Evolutionary conservation across 2,113 vertebrate species (phyloP).

Genomic region (Cyprinus carpio): DNA sequence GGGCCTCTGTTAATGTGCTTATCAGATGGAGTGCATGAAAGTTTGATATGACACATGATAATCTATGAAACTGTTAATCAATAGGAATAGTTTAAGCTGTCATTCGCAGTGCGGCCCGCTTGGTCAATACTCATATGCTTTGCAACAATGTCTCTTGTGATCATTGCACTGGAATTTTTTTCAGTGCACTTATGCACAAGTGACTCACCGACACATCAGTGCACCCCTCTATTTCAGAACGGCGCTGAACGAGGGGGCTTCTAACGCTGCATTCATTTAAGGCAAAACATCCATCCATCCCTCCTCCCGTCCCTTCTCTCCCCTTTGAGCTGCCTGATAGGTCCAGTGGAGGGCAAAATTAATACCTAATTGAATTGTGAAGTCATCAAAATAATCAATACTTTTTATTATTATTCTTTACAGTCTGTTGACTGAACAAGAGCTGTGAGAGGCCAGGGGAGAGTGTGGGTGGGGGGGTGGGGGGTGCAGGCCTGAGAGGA

Average conservation of each 20-base stretch:
- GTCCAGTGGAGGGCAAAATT: constrained; percentile 99
- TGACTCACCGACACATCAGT: constrained; percentile 87
- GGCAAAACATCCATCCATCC: constrained; percentile 55
- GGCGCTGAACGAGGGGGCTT: constrained; percentile 83
- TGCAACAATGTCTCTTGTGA: constrained; percentile 98
- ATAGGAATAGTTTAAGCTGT: constrained; percentile 99
- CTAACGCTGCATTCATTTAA: constrained; percentile 89
- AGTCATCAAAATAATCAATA: constrained; percentile 99
- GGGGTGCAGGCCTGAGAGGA: constrained; percentile 91
- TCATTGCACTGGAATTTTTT: constrained; percentile 66
- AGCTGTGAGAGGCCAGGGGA: constrained; percentile 90
- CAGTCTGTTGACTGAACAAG: constrained; percentile 99
- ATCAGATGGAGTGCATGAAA: constrained; percentile 82
- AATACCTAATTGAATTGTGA: constrained; percentile 99
- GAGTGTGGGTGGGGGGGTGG: constrained; percentile 91
- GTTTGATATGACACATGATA: constrained; percentile 99
- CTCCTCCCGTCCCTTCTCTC: constrained; percentile 72
- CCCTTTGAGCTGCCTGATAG: constrained; percentile 98
- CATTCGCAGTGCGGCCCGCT: constrained; percentile 84
- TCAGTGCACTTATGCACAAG: constrained; percentile 94
- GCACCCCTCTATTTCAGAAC: constrained; percentile 74
- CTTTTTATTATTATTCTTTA: constrained; percentile 99
- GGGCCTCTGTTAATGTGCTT: constrained; percentile 89
- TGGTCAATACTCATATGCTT: constrained; percentile 94
- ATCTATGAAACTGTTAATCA: constrained; percentile 99